These are phyloP conservation scores for Pandemis corylana DNA, from an alignment of 2,888 invertebrate species.

Conservation along the genomic window DNA sequence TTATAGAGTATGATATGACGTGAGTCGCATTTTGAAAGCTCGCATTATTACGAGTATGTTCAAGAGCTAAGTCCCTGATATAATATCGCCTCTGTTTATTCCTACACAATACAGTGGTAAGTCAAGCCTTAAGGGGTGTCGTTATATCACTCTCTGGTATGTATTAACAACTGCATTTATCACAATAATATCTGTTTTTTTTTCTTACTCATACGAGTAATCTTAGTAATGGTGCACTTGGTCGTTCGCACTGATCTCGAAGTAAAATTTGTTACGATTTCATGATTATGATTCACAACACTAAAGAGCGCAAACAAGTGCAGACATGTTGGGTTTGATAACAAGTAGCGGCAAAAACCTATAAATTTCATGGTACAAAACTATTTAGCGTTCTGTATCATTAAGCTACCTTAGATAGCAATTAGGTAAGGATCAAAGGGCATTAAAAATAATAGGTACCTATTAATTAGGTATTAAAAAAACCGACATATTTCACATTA, in stretches of 20 bases:
- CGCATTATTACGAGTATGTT: neutral
- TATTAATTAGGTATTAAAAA: too few species aligned
- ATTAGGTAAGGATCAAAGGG: too few species aligned
- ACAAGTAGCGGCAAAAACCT: slow-evolving; percentile 14
- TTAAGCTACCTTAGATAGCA: too few species aligned
- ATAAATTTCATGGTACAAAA: slow-evolving; percentile 19
- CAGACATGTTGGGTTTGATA: neutral
- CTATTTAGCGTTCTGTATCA: neutral
- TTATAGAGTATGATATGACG: neutral
- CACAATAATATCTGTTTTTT: neutral
- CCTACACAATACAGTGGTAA: too few species aligned
- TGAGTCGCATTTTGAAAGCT: neutral
- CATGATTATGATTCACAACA: neutral
- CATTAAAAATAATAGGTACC: too few species aligned
- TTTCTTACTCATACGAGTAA: neutral
- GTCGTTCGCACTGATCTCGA: neutral
- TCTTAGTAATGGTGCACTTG: too few species aligned
- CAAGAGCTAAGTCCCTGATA: too few species aligned
- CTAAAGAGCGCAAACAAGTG: neutral
- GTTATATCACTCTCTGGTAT: neutral
- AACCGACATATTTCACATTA: too few species aligned
- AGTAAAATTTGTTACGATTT: neutral
- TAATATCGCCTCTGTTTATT: too few species aligned
- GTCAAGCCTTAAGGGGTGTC: neutral
- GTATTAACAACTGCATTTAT: neutral